phyloP scores from a whole-genome alignment of 2,888 invertebrate species.

The Tenthredo scrophulariae region DNA sequence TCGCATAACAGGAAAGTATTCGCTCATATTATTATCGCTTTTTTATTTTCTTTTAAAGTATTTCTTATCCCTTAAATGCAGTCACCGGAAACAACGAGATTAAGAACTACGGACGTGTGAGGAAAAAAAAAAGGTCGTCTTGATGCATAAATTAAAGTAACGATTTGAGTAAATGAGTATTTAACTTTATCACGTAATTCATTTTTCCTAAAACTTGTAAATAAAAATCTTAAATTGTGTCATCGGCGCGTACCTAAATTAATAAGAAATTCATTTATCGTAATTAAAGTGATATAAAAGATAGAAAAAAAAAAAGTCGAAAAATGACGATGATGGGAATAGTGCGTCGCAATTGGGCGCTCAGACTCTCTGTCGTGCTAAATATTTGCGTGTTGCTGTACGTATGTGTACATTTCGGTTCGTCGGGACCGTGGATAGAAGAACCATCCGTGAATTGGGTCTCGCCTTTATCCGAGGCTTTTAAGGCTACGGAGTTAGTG shows the following conservation, averaged over 20 bases:
- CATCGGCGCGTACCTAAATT: background rate
- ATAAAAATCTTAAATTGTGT: no score
- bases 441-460: conserved; percentile 73
- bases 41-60: background rate
- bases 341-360: conserved; percentile 85
- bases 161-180: background rate
- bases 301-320: background rate
- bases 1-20: background rate
- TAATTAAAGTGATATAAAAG: background rate
- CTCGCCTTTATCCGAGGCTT: conserved; percentile 74
- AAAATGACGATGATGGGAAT: conserved; percentile 74
- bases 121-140: background rate
- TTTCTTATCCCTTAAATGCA: background rate
- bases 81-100: background rate
- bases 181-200: no score
- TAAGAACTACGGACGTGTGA: background rate
- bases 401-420: conserved; percentile 84
- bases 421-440: conserved; percentile 77
- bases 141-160: background rate
- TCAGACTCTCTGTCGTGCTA: conserved; percentile 87
- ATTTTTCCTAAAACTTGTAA: background rate
- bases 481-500: conserved; percentile 41
- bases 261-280: background rate
- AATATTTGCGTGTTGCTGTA: conserved; percentile 87
- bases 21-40: background rate